Conservation (phyloP, 2,113 vertebrate species). For the Pogonocichla stellata region DNA sequence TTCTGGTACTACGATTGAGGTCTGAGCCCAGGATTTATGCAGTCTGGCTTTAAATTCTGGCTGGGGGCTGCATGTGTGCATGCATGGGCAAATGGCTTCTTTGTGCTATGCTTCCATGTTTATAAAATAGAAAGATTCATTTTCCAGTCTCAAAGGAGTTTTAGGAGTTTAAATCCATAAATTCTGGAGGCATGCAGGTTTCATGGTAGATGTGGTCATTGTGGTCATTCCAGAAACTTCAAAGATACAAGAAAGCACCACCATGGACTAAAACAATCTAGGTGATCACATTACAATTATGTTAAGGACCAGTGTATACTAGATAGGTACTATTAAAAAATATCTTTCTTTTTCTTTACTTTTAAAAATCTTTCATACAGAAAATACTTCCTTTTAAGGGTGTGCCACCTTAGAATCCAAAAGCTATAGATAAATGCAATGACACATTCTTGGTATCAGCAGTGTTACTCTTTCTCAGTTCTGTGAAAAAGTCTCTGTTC, state of each 20-base stretch:
- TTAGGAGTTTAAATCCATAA: not conserved
- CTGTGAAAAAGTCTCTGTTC: not conserved
- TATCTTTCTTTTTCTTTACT: not conserved
- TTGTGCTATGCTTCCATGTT: not conserved
- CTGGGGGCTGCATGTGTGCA: rapidly evolving
- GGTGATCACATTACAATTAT: not conserved
- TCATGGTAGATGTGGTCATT: not conserved
- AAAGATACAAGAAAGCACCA: not conserved
- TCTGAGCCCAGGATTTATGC: not conserved
- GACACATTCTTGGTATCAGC: not conserved
- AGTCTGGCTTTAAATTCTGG: not conserved
- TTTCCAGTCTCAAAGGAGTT: not conserved
- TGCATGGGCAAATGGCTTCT: not conserved
- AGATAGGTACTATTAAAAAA: not conserved
- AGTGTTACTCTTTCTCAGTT: not conserved
- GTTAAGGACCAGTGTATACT: not conserved
- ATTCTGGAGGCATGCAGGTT: not conserved
- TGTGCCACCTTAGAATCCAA: not conserved
- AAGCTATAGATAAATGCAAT: not conserved
- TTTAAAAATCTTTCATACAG: not conserved
- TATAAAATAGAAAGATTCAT: not conserved
- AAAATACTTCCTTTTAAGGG: not conserved
- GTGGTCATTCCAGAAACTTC: not conserved
- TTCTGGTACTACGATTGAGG: not conserved
- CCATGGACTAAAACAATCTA: not conserved